phyloP scores from a whole-genome alignment of 2,888 invertebrate species.

The Limnephilus auricula region DNA sequence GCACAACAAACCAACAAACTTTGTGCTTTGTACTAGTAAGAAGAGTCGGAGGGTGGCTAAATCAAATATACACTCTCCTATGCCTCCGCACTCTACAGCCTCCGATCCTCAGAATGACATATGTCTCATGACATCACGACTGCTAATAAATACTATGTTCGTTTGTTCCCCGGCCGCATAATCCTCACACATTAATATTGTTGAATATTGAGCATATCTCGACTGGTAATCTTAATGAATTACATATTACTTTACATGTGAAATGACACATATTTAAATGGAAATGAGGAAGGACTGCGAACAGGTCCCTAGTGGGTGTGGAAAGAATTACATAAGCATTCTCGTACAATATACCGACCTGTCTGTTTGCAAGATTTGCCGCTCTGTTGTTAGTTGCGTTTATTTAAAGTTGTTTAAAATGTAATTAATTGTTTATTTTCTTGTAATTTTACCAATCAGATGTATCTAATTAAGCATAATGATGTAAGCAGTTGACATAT shows the following conservation, averaged over 20 bases:
- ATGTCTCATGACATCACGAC: constrained; percentile 20
- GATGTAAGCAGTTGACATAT: neutral
- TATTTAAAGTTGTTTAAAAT: neutral
- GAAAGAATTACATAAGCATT: neutral
- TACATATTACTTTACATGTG: constrained; percentile 56
- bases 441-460: neutral
- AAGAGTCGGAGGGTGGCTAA: neutral
- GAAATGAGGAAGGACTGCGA: constrained; percentile 50
- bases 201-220: constrained; percentile 37
- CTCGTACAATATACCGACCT: neutral
- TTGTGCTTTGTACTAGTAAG: neutral
- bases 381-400: neutral
- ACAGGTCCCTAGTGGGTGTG: constrained; percentile 50
- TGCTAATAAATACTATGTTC: constrained; percentile 6
- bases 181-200: constrained; percentile 27
- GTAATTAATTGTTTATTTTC: neutral
- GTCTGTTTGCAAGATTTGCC: neutral
- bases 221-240: constrained; percentile 55
- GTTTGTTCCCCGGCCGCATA: neutral
- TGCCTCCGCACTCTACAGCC: neutral
- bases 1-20: neutral
- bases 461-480: neutral
- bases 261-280: constrained; percentile 60
- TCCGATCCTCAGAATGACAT: neutral
- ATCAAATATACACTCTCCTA: neutral